Evolutionary conservation across 1,140 invertebrate genomes (phyloP), one percentile per base, ranked within the genome.

Genomic region (Papilio machaon): DNA sequence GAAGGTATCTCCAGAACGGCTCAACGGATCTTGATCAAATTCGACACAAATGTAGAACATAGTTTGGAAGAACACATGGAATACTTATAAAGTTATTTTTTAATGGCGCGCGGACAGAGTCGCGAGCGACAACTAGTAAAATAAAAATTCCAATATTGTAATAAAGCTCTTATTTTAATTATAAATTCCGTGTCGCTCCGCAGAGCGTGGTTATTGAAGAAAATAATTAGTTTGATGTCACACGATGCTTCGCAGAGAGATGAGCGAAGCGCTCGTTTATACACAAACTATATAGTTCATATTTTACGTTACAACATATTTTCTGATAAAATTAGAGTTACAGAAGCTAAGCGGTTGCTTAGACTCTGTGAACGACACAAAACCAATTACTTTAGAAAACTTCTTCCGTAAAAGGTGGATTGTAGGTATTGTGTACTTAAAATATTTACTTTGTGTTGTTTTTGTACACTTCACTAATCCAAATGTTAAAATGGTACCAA

Each of bases 191-290:
- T 70, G 64, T 13, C 64, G 64, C 64, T 70, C 64, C 30, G 30
- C 64, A 70, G 64, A 70, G 64, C 64, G 64, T 7, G 30, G 64
- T 70, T 70, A 70, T 70, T 70, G 64, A 70, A 35, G 64, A 70
- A 70, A 70, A 70, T 70, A 70, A 70, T 70, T 70, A 70, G 64
- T 70, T 70, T 70, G 23, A 30, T 38, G 64, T 70, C 64, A 70
- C 11, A 23, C 64, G 64, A 70, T 70, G 64, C 64, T 19, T 23
- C 30, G 64, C 30, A 70, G 30, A 70, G 30, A 70, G 30, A 35
- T 70, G 64, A 70, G 60, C 60, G 60, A 64, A 58, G 54, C 54
- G 17, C 54, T 17, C n/a, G 54, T 58, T 58, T 58, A 58, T 17
- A 58, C 17, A 9, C 7, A 58, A 58, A 19, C 15, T 58, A 19